These are phyloP conservation scores for Leptinotarsa peninsularis DNA, from an alignment of 2,888 invertebrate species.

Conservation along the genomic window DNA sequence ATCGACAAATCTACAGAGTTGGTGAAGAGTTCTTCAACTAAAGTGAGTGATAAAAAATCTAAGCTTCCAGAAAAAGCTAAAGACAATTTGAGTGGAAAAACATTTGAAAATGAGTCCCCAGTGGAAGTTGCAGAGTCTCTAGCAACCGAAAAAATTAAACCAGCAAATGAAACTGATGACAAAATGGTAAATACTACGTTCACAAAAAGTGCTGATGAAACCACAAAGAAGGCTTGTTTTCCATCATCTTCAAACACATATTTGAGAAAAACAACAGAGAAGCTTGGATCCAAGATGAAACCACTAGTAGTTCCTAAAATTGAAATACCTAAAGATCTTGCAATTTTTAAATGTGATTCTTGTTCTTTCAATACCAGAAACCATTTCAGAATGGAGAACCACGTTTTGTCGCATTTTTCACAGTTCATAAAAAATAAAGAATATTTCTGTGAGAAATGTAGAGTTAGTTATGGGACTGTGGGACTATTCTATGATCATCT, in stretches of 20 bases:
- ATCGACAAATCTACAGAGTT: no score
- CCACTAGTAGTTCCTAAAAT: background rate
- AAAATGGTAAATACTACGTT: no score
- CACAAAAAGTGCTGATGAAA: no score
- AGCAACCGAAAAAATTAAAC: background rate
- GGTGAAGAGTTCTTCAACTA: no score
- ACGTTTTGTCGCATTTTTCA: conserved; percentile 2
- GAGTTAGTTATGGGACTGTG: background rate
- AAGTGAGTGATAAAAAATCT: no score
- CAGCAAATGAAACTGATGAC: no score
- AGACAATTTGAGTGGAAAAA: background rate
- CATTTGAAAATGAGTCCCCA: background rate
- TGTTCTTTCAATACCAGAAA: conserved; percentile 28
- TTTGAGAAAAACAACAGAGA: no score
- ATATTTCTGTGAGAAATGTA: conserved; percentile 1
- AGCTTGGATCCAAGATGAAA: background rate
- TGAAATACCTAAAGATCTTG: conserved; percentile 21
- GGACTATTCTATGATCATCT: conserved; percentile 15
- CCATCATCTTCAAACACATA: no score
- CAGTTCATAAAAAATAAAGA: background rate
- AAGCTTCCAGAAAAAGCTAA: background rate
- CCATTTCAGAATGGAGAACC: conserved; percentile 10
- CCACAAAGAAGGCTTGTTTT: no score
- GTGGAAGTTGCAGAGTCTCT: background rate
- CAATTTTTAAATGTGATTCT: conserved; percentile 27